Evolutionary conservation across 30 jellyfish, hydroid and myxozoan genomes (phyloP).

Genomic region (Hydractinia symbiolongicarpus): DNA sequence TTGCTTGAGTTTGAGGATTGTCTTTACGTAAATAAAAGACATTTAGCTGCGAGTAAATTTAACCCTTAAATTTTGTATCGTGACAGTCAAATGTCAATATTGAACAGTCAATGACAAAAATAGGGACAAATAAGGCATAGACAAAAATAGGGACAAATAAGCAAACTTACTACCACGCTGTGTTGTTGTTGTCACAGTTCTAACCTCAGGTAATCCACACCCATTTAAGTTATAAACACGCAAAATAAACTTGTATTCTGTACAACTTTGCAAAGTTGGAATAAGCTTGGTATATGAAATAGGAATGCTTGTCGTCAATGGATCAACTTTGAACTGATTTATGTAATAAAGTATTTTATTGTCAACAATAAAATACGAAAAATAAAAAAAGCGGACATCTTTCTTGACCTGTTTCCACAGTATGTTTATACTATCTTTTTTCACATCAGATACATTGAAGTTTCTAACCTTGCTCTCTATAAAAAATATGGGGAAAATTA

Average conservation of each 20-base stretch:
- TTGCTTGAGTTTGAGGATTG: too few relatives aligned
- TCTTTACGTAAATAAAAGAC: too few relatives aligned
- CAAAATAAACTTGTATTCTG: slow-evolving; percentile 21
- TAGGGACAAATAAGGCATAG: not conserved
- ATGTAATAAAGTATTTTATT: not conserved
- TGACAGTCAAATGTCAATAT: not conserved
- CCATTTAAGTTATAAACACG: slow-evolving; percentile 12
- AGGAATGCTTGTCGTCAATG: slow-evolving; percentile 10
- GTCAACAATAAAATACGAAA: slow-evolving; percentile 10
- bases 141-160: not conserved
- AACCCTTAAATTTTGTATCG: not conserved
- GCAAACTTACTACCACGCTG: slow-evolving; percentile 17
- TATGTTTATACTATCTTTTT: slow-evolving; percentile 7
- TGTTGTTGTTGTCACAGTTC: slow-evolving; percentile 17
- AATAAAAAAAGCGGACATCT: slow-evolving; percentile 15
- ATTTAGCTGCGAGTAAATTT: too few relatives aligned
- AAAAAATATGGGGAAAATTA: not conserved
- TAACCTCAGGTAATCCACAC: slow-evolving; percentile 34
- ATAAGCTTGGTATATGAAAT: slow-evolving; percentile 8
- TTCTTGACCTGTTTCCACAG: slow-evolving; percentile 2
- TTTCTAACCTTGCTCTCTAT: slow-evolving; percentile 19
- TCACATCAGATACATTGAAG: not conserved
- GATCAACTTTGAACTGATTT: slow-evolving; percentile 22
- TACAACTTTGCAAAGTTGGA: slow-evolving; percentile 29
- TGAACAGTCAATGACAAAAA: not conserved